Base-by-base conservation (phyloP, 2,113 vertebrate genomes). In the Eolophus roseicapilla region DNA sequence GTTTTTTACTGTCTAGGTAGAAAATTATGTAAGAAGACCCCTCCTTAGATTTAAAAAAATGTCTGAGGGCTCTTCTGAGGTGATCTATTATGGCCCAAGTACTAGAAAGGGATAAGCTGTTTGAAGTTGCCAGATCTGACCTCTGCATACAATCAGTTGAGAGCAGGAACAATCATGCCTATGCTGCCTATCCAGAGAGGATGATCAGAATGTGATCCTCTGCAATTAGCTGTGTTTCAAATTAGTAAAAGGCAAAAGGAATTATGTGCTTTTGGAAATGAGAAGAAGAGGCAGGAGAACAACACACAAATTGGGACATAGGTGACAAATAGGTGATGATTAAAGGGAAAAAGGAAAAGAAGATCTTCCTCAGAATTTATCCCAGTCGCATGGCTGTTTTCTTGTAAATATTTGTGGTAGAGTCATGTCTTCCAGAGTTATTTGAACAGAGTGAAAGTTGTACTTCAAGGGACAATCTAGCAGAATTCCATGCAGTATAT, bases 261-360 rank as follows among this genome's bases (percentile, higher is more conserved):
- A 52, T 37, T 0, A 43, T 3, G 3, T 43, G 28, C 0, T 63
- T 82, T 55, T 49, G 4, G 31, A 53, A 89, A 77, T 29, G 35
- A 75, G 5, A 29, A 80, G 49, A 75, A 84, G 17, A 41, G 9
- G 7, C 24, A 52, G 25, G 55, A 65, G 11, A 73, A n/a, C 29
- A 67, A 14, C 19, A 63, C 17, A 15, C 6, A 37, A 52, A 53
- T 43, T 28, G 35, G 31, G 24, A 43, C 50, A 27, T 11, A 37
- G 31, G 17, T 76, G 49, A 59, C 25, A 70, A 52, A 35, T 12
- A 70, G 6, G 13, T 52, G 29, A 41, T 43, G 19, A 70, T 53
- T 69, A 43, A 70, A 80, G 6, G 20, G 17, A 47, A 83, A 69
- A 64, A 46, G 37, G 47, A 79, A 70, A n/a, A 31, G 2, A 65